These are phyloP conservation scores for Vanacampus margaritifer DNA, from an alignment of 2,113 vertebrate species.

Conservation along the genomic window DNA sequence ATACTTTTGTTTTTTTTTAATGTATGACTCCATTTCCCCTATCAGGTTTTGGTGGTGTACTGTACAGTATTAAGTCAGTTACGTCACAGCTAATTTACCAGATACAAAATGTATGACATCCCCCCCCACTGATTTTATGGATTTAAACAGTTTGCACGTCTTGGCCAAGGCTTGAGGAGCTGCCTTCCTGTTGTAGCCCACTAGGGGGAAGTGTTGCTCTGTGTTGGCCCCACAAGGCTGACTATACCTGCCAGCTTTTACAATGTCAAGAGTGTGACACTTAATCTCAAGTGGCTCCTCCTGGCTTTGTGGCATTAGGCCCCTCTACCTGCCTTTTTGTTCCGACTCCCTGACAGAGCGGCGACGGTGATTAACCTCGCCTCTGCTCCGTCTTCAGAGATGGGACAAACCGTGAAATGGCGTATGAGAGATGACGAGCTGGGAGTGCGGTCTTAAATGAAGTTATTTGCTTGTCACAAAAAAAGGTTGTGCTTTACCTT, in stretches of 20 bases:
- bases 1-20: no score
- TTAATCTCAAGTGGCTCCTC: slow-evolving; percentile 48
- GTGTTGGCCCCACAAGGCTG: slow-evolving; percentile 35
- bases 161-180: neutral
- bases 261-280: slow-evolving; percentile 50
- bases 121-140: no score
- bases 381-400: slow-evolving; percentile 25
- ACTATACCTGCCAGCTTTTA: slow-evolving; percentile 60
- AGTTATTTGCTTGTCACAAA: neutral
- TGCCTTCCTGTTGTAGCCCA: slow-evolving; percentile 12
- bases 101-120: no score
- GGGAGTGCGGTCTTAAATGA: slow-evolving; percentile 5
- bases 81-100: no score
- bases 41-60: no score
- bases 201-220: slow-evolving; percentile 58
- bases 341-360: slow-evolving; percentile 28
- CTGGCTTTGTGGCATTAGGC: slow-evolving; percentile 43
- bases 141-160: no score
- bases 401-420: slow-evolving; percentile 21
- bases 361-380: slow-evolving; percentile 45
- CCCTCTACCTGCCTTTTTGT: slow-evolving; percentile 10
- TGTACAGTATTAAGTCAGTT: no score
- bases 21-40: no score
- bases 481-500: no score
- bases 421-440: slow-evolving; percentile 20